phyloP scores from a whole-genome alignment of 2,888 invertebrate species.

The Luperina nickerlii region DNA sequence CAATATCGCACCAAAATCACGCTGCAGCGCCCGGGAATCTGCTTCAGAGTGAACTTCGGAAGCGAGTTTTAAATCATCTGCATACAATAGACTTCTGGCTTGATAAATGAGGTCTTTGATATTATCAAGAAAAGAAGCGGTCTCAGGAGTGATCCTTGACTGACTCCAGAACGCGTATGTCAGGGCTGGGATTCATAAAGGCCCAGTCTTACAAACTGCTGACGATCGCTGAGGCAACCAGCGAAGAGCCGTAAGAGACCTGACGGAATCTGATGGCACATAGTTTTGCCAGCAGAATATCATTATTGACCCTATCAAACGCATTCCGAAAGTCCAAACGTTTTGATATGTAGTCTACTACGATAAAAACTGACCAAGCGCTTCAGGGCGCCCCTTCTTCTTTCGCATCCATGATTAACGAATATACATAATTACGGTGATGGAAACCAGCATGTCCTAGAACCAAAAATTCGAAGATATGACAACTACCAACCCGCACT shows the following conservation, averaged over 20 bases:
- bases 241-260: not conserved
- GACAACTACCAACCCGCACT: not conserved
- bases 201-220: not conserved
- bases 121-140: not conserved
- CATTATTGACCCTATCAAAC: not conserved
- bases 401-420: not conserved
- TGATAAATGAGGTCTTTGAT: not conserved
- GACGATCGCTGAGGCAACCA: not conserved
- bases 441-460: not conserved
- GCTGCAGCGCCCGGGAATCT: too few relatives aligned
- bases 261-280: not conserved
- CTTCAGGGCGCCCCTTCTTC: not conserved
- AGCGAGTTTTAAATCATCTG: not conserved
- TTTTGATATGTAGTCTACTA: not conserved
- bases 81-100: not conserved
- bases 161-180: not conserved
- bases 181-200: not conserved
- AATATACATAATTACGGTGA: not conserved
- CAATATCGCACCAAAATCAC: too few relatives aligned
- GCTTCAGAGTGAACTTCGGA: too few relatives aligned
- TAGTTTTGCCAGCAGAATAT: not conserved
- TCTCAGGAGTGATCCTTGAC: not conserved
- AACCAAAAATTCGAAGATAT: not conserved
- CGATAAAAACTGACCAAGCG: not conserved
- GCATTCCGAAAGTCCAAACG: not conserved